Evolutionary conservation across 1,140 invertebrate genomes (phyloP), one percentile per base, ranked within the genome.

Genomic region (Bombus vancouverensis): DNA sequence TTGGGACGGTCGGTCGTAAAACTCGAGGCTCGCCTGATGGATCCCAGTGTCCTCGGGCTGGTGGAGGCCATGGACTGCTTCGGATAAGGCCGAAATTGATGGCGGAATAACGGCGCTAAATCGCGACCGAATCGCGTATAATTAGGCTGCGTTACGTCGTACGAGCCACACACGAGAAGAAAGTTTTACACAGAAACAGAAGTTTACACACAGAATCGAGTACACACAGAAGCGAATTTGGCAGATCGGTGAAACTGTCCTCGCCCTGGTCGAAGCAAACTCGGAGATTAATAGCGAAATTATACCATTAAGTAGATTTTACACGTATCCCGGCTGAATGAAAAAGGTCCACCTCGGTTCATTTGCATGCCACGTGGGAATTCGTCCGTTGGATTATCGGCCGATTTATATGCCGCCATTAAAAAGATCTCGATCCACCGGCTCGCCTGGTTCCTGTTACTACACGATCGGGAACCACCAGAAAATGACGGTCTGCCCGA

Each of bases 281-380:
- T 28, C 81, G 53, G 87, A 92, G 92, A 94, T 94, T 94, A 93
- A 94, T 94, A 92, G 92, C 90, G 78, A 92, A 93, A 94, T 94
- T 94, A 94, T 94, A 90, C 93, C 88, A 91, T 92, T 89, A 88
- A 90, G 88, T 87, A 88, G 88, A 90, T 86, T 91, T 90, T 83
- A 88, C 90, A 83, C 80, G 91, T 88, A 87, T 92, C 86, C 81
- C 22, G 85, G 65, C 86, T 77, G 85, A 90, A 91, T 88, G 25
- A 42, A 89, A 90, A 92, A 91, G 83, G 76, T 88, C 84, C 78
- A 70, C 80, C 28, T 3, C 1, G 53, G 81, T 59, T 91, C 88
- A 93, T 94, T 94, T 93, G 90, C 92, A 94, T 94, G 90, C 88
- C 91, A 91, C 90, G 87, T 92, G 91, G 85, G 89, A 93, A 92